These are phyloP conservation scores for Trichechus manatus DNA, from an alignment of 2,113 vertebrate species.

Conservation along the genomic window DNA sequence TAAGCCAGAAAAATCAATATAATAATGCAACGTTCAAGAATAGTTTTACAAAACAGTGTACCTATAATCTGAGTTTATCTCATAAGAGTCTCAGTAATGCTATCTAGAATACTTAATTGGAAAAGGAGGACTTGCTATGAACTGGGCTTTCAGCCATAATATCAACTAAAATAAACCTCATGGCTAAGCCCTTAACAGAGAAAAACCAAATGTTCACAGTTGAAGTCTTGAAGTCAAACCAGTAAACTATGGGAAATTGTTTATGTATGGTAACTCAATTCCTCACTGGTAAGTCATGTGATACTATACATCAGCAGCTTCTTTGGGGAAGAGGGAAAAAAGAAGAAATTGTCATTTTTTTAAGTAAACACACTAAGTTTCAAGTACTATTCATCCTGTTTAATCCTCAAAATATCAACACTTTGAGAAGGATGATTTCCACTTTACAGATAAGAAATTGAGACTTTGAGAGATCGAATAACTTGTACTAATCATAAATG, in stretches of 20 bases:
- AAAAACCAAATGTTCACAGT: background rate
- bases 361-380: constrained; percentile 1
- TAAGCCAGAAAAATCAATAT: constrained; percentile 20
- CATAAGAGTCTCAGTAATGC: background rate
- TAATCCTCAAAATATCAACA: constrained; percentile 49
- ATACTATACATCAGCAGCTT: background rate
- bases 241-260: background rate
- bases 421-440: constrained; percentile 21
- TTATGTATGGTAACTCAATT: background rate
- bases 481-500: background rate
- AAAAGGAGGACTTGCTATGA: background rate
- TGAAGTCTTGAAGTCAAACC: constrained; percentile 31
- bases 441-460: constrained; percentile 47
- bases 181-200: background rate
- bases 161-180: background rate
- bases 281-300: background rate
- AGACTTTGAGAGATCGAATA: background rate
- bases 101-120: background rate
- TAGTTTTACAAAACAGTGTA: constrained; percentile 1
- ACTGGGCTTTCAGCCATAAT: background rate
- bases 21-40: constrained; percentile 34
- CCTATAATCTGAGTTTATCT: constrained; percentile 1
- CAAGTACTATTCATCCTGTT: background rate
- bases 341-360: background rate
- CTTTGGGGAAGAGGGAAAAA: background rate